A percentile compares a stretch with the other conserved stretches of the same genome.
Conservation (phyloP, 1,140 invertebrate genomes). For the Drosophila erecta region DNA sequence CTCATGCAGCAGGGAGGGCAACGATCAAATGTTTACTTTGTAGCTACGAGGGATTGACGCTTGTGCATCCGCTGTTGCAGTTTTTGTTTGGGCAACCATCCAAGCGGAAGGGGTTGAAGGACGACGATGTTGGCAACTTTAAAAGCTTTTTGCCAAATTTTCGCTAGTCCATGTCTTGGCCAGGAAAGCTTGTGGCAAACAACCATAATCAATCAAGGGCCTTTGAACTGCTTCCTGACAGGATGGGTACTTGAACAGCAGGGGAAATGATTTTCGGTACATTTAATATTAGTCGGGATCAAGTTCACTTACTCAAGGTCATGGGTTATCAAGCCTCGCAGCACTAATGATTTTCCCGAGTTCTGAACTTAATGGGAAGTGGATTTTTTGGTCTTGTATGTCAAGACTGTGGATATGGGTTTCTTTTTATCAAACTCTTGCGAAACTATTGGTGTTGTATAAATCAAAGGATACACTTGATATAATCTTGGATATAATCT, state of each 20-base stretch:
- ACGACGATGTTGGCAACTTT: constrained; percentile 30
- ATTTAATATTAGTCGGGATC: constrained; percentile 10
- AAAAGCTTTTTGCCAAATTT: constrained; percentile 56
- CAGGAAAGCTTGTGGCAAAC: constrained; percentile 18
- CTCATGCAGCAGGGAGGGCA: background rate
- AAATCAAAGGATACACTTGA: no score
- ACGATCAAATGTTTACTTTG: constrained; percentile 60
- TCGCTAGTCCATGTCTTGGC: constrained; percentile 7
- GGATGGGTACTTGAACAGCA: constrained; percentile 1
- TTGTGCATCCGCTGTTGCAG: constrained; percentile 42
- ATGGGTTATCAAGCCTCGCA: background rate
- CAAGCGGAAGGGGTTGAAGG: background rate
- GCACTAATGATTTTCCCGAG: background rate
- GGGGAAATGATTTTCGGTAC: background rate
- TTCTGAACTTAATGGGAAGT: background rate
- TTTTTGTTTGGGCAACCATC: constrained; percentile 57
- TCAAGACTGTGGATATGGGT: no score
- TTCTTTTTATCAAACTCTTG: no score
- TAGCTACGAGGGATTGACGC: constrained; percentile 36
- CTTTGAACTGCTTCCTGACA: constrained; percentile 3
- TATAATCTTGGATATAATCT: no score
- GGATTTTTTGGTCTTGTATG: no score
- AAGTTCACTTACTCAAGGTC: no score
- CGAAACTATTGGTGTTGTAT: no score
- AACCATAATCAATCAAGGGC: constrained; percentile 40